These are phyloP conservation scores for Melieria crassipennis DNA, from an alignment of 2,888 invertebrate genomes.

Conservation along the genomic window DNA sequence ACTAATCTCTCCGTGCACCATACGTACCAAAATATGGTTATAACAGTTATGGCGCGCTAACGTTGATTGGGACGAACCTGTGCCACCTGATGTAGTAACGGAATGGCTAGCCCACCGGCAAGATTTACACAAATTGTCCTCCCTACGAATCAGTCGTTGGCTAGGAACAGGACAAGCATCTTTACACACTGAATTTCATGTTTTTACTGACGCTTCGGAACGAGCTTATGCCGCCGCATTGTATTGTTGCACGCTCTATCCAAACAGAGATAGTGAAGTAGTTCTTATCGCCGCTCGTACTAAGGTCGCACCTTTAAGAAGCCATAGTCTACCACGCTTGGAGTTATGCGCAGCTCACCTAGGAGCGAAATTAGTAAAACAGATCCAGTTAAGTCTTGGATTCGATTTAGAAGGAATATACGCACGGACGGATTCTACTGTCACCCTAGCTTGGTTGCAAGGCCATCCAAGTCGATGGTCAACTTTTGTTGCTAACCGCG, in stretches of 20 bases:
- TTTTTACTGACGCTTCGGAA: neutral
- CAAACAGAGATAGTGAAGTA: neutral
- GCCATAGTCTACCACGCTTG: neutral
- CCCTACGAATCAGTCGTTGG: slow-evolving; percentile 3
- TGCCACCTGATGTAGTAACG: neutral
- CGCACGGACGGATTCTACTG: slow-evolving; percentile 26
- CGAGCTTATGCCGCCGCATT: neutral
- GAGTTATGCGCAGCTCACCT: slow-evolving; percentile 2
- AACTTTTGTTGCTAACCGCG: too few relatives aligned
- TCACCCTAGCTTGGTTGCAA: slow-evolving; percentile 23
- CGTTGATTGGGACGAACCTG: slow-evolving; percentile 17
- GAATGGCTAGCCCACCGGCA: slow-evolving; percentile 11
- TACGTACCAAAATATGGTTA: neutral
- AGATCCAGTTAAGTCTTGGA: neutral
- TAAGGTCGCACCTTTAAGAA: neutral
- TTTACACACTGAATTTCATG: neutral
- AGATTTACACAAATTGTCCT: slow-evolving; percentile 6
- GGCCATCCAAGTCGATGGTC: slow-evolving; percentile 21
- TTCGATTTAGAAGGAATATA: neutral
- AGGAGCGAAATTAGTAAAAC: neutral
- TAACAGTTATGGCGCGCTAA: neutral
- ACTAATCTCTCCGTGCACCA: slow-evolving; percentile 1
- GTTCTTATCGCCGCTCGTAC: neutral
- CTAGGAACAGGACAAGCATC: neutral
- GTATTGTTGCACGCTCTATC: too few relatives aligned